These are phyloP conservation scores for Prionailurus bengalensis DNA, from an alignment of 2,113 vertebrate species.

Conservation along the genomic window DNA sequence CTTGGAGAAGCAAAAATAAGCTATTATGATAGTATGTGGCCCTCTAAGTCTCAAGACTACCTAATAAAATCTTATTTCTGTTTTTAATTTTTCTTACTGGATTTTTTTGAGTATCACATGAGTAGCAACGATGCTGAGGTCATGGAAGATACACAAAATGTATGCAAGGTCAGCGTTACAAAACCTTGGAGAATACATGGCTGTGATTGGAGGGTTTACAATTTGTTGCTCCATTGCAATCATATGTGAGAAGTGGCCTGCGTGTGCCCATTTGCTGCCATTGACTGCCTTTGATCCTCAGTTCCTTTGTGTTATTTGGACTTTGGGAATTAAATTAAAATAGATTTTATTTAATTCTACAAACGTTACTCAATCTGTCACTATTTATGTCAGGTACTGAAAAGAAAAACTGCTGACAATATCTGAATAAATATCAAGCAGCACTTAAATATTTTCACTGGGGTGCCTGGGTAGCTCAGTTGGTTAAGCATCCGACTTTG, in stretches of 20 bases:
- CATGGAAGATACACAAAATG: not conserved
- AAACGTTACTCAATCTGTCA: not conserved
- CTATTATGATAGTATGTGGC: not conserved
- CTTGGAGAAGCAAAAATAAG: not conserved
- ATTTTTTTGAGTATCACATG: constrained; percentile 18
- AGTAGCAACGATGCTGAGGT: not conserved
- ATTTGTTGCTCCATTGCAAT: not conserved
- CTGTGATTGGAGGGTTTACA: not conserved
- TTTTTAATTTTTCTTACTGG: not conserved
- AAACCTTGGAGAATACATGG: not conserved
- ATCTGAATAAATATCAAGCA: not conserved
- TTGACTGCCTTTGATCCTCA: not conserved
- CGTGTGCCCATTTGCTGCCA: not conserved
- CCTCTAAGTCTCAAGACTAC: not conserved
- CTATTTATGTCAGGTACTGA: not conserved
- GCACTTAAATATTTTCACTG: not conserved
- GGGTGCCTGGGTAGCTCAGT: too few species aligned
- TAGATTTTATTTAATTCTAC: not conserved
- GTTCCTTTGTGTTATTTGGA: not conserved
- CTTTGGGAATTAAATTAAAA: not conserved
- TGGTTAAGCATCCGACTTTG: too few species aligned
- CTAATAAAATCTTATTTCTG: not conserved
- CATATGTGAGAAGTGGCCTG: not conserved
- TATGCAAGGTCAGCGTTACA: not conserved
- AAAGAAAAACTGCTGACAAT: not conserved